These are phyloP conservation scores for Eupeodes corollae DNA, from an alignment of 1,140 invertebrate species.

Conservation along the genomic window DNA sequence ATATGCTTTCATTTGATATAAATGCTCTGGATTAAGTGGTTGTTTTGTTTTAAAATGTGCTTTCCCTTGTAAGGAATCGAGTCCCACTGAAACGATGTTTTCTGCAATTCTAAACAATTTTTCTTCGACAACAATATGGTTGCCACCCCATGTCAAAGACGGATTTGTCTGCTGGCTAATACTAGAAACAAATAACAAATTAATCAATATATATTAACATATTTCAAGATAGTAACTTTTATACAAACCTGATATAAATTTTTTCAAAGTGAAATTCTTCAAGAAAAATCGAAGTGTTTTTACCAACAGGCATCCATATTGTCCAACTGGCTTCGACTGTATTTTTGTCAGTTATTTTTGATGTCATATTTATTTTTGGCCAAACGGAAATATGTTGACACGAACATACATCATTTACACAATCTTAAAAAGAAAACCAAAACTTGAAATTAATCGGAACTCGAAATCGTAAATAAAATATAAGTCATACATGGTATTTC, in stretches of 20 bases:
- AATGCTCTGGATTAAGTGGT: too few species aligned
- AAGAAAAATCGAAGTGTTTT: too few species aligned
- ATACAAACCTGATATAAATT: neutral
- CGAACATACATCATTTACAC: constrained; percentile 20
- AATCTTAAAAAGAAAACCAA: constrained; percentile 11
- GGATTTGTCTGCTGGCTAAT: constrained; percentile 30
- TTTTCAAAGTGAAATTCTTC: too few species aligned
- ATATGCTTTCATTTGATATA: too few species aligned
- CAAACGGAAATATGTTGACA: constrained; percentile 14
- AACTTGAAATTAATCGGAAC: neutral
- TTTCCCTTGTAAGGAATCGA: too few species aligned
- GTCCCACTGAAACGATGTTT: too few species aligned
- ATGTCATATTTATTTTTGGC: constrained; percentile 16
- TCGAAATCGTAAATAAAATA: neutral
- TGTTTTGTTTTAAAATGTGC: too few species aligned
- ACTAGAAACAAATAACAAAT: constrained; percentile 8
- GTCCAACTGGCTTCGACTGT: constrained; percentile 21
- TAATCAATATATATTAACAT: neutral
- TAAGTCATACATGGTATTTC: constrained; percentile 19
- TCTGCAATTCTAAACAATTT: constrained; percentile 3
- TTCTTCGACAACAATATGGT: constrained; percentile 18
- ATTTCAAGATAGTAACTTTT: neutral
- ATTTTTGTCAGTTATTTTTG: constrained; percentile 20
- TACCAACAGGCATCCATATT: constrained; percentile 1
- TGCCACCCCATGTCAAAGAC: constrained; percentile 27